Evolutionary conservation across 2,113 vertebrate species (phyloP), one percentile per base, ranked within the genome.

Genomic region (Nycticorax nycticorax): DNA sequence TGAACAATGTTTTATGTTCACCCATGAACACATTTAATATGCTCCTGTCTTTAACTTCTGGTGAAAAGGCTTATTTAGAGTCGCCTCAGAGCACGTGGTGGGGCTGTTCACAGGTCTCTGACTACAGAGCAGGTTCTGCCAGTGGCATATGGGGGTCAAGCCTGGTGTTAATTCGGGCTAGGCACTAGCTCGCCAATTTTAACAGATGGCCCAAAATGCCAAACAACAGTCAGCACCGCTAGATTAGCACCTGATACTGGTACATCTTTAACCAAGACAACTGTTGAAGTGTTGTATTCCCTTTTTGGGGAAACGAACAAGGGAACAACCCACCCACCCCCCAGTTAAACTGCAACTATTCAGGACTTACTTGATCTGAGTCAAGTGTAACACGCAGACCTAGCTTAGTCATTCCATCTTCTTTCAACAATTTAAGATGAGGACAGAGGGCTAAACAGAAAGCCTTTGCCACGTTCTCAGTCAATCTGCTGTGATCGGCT

Each of bases 371-470:
- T 98, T 99, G 99, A 93, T 99, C 99, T 0, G 99, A 98, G 97
- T 99, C 99, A 41, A 99, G 98, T 0, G 99, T 99, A 88, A 99
- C 99, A 33, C 99, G 98, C 37, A 99, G 98, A 3, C 99, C 99
- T 79, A 99, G 98, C 72, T 99, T 99, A 39, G 99, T 99, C 99
- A 99, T 99, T 76, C 99, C 99, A 52, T 99, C 99, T 98, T 99
- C 99, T 94, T 99, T 99, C 71, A 99, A 96, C 94, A 99, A 97
- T 94, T 99, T 99, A 39, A 99, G 98, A 63, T 99, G 99, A 37
- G 99, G 99, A 95, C 99, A 99, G 41, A 99, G 98, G 8, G 99
- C 99, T 85, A 99, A 96, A 87, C 99, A 99, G 97, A 99, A 99
- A 16, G 99, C 99, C 95, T 99, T 98, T 18, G 99, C 99, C 69